A percentile compares a stretch with the other conserved stretches of the same genome.
Conservation (phyloP, 2,888 invertebrate species). For the Rhagophthalmus giganteus region DNA sequence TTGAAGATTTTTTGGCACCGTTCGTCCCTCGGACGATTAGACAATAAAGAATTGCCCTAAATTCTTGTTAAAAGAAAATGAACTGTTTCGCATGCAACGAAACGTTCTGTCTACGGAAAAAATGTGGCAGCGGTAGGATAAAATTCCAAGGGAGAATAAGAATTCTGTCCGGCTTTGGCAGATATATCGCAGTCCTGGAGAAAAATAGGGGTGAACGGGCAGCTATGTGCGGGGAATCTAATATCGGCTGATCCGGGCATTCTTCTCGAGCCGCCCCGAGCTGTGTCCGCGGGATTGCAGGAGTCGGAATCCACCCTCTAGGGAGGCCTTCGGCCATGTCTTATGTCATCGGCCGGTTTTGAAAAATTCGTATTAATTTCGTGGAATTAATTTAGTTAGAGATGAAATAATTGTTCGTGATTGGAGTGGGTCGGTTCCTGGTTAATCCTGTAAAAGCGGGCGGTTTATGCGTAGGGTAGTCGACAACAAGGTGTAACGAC, state of each 20-base stretch:
- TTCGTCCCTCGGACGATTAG: constrained; percentile 2
- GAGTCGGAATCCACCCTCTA: constrained; percentile 47
- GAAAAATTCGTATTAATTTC: background rate
- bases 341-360: constrained; percentile 22
- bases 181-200: constrained; percentile 41
- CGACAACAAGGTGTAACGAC: background rate
- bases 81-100: constrained; percentile 22
- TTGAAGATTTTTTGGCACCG: background rate
- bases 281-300: constrained; percentile 53
- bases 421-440: too few relatives aligned
- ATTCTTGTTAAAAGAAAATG: constrained; percentile 11
- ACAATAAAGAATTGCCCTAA: constrained; percentile 11
- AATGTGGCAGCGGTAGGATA: constrained; percentile 14
- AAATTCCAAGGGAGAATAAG: constrained; percentile 35
- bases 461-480: too few relatives aligned
- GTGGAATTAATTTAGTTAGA: constrained; percentile 19
- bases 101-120: constrained; percentile 18
- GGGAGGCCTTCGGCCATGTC: constrained; percentile 30
- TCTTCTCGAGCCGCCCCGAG: constrained; percentile 50
- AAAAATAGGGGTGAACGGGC: constrained; percentile 43
- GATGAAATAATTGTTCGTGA: too few relatives aligned
- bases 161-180: constrained; percentile 43
- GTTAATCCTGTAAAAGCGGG: too few relatives aligned
- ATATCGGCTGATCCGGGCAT: constrained; percentile 53
- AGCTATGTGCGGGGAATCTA: constrained; percentile 51